Evolutionary conservation across 1,140 invertebrate genomes (phyloP).

Genomic region (Drosophila lini): DNA sequence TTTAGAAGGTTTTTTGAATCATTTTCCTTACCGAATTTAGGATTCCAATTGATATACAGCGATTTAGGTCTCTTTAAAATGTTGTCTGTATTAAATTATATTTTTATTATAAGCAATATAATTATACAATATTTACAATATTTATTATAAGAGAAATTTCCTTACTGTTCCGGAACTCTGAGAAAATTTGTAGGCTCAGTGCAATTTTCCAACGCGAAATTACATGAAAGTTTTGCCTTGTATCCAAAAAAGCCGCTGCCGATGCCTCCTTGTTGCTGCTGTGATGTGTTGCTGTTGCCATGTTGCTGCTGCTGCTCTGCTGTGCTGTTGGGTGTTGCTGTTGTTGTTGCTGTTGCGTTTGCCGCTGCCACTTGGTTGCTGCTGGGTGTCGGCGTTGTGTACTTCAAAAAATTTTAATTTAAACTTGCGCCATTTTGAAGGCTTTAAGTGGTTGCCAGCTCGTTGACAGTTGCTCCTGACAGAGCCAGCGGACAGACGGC

Average conservation of each 20-base stretch:
- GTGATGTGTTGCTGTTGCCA: constrained; percentile 31
- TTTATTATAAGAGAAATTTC: too few species aligned
- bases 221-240: constrained; percentile 77
- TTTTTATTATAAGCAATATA: neutral
- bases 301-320: constrained; percentile 10
- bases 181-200: neutral
- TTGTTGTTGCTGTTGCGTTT: constrained; percentile 20
- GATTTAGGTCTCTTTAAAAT: neutral
- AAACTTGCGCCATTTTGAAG: constrained; percentile 83
- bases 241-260: constrained; percentile 61
- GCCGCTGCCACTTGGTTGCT: constrained; percentile 47
- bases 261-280: constrained; percentile 37
- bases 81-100: too few species aligned
- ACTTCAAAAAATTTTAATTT: constrained; percentile 83
- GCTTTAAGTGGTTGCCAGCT: constrained; percentile 83
- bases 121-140: neutral
- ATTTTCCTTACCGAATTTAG: neutral
- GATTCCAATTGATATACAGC: neutral
- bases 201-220: constrained; percentile 55
- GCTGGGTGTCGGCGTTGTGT: constrained; percentile 63
- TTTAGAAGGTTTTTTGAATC: neutral
- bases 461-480: constrained; percentile 81
- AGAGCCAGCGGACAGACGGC: constrained; percentile 55
- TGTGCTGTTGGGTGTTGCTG: constrained; percentile 7
- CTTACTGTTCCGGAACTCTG: neutral